Percentiles rank a stretch among this genome's conserved stretches.
These are phyloP conservation scores for Apteryx owenii DNA, from an alignment of 2,113 vertebrate species.

Conservation along the genomic window DNA sequence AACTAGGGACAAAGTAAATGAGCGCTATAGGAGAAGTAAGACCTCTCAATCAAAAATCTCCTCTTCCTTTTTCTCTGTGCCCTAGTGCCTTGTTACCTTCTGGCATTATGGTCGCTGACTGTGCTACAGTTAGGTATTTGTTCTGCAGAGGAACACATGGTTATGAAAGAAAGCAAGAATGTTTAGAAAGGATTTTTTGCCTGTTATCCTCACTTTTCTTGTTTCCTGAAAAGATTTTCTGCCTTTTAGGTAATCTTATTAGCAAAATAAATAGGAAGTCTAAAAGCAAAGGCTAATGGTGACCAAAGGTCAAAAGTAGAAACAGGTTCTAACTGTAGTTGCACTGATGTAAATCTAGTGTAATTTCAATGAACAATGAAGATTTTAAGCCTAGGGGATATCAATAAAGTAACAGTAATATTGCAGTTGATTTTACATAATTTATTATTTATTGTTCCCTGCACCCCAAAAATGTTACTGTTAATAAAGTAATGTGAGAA, in stretches of 20 bases:
- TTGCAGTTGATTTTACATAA: not conserved
- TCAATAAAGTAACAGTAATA: not conserved
- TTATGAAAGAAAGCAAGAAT: not conserved
- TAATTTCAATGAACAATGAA: not conserved
- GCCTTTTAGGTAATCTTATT: not conserved
- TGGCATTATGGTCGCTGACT: not conserved
- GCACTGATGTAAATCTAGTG: not conserved
- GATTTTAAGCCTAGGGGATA: not conserved
- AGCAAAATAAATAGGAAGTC: not conserved
- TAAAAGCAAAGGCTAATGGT: constrained; percentile 21
- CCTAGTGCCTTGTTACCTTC: not conserved
- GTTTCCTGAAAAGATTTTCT: constrained; percentile 14
- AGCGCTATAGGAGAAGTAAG: not conserved
- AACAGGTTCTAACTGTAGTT: not conserved
- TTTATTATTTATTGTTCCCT: not conserved
- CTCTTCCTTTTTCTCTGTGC: not conserved
- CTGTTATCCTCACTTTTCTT: not conserved
- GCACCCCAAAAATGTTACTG: not conserved
- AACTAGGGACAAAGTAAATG: not conserved
- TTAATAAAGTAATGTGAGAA: not conserved
- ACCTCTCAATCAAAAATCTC: not conserved
- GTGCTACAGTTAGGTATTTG: not conserved
- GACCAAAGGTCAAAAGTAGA: not conserved
- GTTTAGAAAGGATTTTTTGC: constrained; percentile 3
- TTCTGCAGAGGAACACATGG: not conserved